Evolutionary conservation across 1,140 invertebrate species (phyloP).

Genomic region (Drosophila prosaltans): DNA sequence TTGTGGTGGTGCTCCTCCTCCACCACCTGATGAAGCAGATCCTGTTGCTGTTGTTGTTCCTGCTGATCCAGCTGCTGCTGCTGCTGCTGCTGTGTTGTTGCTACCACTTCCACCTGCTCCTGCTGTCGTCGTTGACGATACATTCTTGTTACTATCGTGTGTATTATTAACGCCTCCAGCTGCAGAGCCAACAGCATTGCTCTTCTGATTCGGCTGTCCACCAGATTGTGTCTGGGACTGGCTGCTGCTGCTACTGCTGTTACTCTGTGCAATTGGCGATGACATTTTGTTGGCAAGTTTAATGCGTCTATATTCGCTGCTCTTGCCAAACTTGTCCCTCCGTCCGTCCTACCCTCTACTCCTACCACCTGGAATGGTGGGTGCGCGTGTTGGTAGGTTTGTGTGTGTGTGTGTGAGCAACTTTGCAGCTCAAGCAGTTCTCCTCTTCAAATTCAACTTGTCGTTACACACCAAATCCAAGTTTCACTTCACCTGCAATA

Average conservation of each 20-base stretch:
- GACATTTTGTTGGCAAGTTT: slow-evolving; percentile 62
- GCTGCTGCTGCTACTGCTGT: slow-evolving; percentile 60
- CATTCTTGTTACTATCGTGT: slow-evolving; percentile 57
- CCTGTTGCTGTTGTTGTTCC: slow-evolving; percentile 34
- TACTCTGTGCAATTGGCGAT: slow-evolving; percentile 72
- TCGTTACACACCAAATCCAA: not conserved
- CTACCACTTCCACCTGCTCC: slow-evolving; percentile 12
- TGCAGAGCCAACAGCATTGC: slow-evolving; percentile 14
- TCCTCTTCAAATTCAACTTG: not conserved
- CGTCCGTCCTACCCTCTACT: not conserved
- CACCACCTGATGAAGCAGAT: not conserved
- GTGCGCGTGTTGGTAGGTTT: not conserved
- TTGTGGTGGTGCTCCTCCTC: slow-evolving; percentile 18
- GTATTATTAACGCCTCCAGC: slow-evolving; percentile 32
- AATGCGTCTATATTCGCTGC: slow-evolving; percentile 15
- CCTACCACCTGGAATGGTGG: not conserved
- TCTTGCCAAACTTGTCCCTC: not conserved
- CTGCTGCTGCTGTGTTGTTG: slow-evolving; percentile 22
- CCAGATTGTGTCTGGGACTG: slow-evolving; percentile 41
- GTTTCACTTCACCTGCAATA: not conserved
- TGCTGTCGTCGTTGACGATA: slow-evolving; percentile 43
- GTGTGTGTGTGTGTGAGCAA: no score
- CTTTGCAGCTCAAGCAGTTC: not conserved
- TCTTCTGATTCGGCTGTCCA: slow-evolving; percentile 44
- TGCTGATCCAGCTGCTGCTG: slow-evolving; percentile 38